Base-by-base conservation (phyloP, 2,797 vertebrate genomes). In the Champsocephalus gunnari region DNA sequence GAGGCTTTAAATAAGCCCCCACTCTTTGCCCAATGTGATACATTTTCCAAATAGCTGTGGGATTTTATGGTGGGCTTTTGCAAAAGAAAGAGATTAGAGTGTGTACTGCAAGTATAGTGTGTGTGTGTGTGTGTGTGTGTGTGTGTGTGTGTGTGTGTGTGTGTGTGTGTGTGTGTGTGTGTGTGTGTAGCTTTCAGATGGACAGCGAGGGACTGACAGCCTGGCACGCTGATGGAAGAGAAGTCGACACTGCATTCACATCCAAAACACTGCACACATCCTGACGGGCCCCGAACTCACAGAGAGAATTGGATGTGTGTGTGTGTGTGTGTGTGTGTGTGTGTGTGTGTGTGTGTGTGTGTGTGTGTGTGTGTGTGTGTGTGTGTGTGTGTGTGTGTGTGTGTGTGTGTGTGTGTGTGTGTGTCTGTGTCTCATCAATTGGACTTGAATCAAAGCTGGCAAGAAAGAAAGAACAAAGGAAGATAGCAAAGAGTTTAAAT, bases 191-290 rank as follows among this genome's bases (percentile, higher is more conserved):
- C 70, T 67, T 79, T 83, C 43, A 74, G 73, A 43, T 10, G 17
- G 67, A 80, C 66, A 68, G 59, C 19, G 21, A 70, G 49, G 50
- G 74, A 74, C 65, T n/a, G 71, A 80, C 82, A 82, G 89, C 63
- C 64, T 61, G 62, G 81, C 83, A 86, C 87, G 88, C 83, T 89
- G 88, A 91, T 86, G 58, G 70, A 54, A 41, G 71, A 70, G 62
- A 82, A 77, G 72, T 74, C 85, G 62, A 44, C n/a, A 10, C 71
- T 58, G 72, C 83, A 87, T 88, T 89, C 64, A 66, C 70, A 89
- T 89, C 89, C 80, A 81, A 80, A 92, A 86, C 83, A 76, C 71
- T 75, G 75, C 69, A 75, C 81, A 57, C 12, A 1, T 73, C 71
- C 75, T 78, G 80, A 72, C 12, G 32, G 79, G 55, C 51, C 73